Evolutionary conservation across 2,888 invertebrate genomes (phyloP), one percentile per base, ranked within the genome.

Genomic region (Apantesis nais): DNA sequence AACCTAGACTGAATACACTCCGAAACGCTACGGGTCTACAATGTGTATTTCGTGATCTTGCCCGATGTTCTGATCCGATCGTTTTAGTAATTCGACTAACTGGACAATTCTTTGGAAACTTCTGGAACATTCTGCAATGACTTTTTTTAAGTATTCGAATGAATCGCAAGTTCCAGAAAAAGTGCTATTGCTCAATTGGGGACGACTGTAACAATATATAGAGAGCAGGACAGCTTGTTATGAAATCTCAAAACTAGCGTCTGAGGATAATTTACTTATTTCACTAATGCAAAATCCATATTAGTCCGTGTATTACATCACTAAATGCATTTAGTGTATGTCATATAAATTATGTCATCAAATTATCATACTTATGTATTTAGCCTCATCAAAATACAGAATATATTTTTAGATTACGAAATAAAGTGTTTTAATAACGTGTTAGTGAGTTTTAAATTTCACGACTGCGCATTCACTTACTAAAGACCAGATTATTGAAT

Each of bases 341-440:
- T 60, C 22, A 29, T 61, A 48, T 16, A 9, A 48, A 62, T 67
- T 62, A 63, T 63, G 29, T 55, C 68, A 68, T 68, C 9, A 12
- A 55, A 62, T 68, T 63, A 29, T 29, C 62, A 63, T 63, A 37
- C 48, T 25, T 48, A 34, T n/a, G 12, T n/a, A 29, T 22, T 63
- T 29, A 31, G 22, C 29, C 55, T 31, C 65, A 52, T 52, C 31
- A 31, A 19, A 55, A 41, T 29, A 39, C 39, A 37, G 19, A 31
- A 63, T 44, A 37, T 37, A 65, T 61, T 68, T 63, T 31, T 44
- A 61, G 34, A 67, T 65, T 64, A 71, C 64, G 61, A 61, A 67
- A 61, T 65, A 67, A 31, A 67, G n/a, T 65, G 62, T 71, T 65
- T 68, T 68, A 55, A 65, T 52, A 62, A 65, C 63, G 22, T 67